A percentile compares a stretch with the other conserved stretches of the same genome.
Conservation (phyloP, 2,113 vertebrate genomes). For the Ophthalmolycus amberensis region DNA sequence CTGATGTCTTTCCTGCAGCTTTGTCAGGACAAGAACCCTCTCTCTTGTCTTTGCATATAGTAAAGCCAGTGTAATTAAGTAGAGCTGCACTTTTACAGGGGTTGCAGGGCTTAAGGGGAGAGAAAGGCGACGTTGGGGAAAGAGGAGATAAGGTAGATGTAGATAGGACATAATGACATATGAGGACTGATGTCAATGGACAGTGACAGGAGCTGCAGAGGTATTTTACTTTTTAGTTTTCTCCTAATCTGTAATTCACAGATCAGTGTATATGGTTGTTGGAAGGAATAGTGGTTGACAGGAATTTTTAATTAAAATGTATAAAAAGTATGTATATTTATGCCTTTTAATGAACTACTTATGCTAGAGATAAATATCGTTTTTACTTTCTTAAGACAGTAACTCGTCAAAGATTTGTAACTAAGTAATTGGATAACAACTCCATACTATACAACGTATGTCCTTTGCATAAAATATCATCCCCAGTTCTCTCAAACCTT, state of each 20-base stretch:
- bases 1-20: not conserved
- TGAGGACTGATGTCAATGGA: slow-evolving; percentile 86
- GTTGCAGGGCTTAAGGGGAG: slow-evolving; percentile 95
- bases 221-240: not conserved
- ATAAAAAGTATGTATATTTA: not conserved
- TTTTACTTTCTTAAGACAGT: not conserved
- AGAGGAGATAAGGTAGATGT: slow-evolving; percentile 99
- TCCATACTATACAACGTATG: not conserved
- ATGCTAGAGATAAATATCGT: slow-evolving; percentile 7
- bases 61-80: slow-evolving; percentile 61
- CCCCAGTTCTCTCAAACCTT: slow-evolving; percentile 44
- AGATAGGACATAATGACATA: slow-evolving; percentile 55
- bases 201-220: slow-evolving; percentile 47
- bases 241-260: not conserved
- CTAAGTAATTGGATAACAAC: not conserved
- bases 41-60: slow-evolving; percentile 1
- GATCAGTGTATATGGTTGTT: not conserved
- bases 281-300: not conserved
- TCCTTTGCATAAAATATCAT: slow-evolving; percentile 34
- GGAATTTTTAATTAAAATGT: not conserved
- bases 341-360: not conserved
- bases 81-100: slow-evolving; percentile 91
- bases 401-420: not conserved
- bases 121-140: slow-evolving; percentile 96
- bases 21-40: not conserved